phyloP scores from a whole-genome alignment of 2,797 vertebrate genomes.

The Amniataba percoides region DNA sequence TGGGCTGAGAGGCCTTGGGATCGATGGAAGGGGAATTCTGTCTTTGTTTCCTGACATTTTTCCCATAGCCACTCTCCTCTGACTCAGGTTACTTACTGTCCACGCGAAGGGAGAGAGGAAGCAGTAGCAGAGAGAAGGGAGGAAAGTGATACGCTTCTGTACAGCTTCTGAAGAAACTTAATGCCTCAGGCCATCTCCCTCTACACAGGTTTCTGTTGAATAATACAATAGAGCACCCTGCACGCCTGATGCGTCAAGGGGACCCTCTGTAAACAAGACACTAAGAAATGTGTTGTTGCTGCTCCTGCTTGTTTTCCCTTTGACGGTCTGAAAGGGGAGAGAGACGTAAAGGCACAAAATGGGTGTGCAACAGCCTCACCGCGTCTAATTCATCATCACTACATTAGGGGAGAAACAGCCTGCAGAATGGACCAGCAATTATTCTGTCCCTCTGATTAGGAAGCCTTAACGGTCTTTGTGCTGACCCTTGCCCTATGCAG shows the following conservation, averaged over 20 bases:
- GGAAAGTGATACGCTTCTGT: conserved; percentile 75
- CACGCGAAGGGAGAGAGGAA: conserved; percentile 62
- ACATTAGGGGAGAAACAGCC: conserved; percentile 64
- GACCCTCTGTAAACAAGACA: conserved; percentile 76
- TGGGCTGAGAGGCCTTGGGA: conserved; percentile 70
- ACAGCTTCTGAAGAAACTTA: conserved; percentile 84
- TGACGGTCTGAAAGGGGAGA: conserved; percentile 36
- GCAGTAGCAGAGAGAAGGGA: conserved; percentile 54
- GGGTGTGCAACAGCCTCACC: conserved; percentile 39
- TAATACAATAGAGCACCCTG: conserved; percentile 84
- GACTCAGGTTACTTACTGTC: conserved; percentile 86
- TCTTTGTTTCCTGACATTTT: conserved; percentile 85
- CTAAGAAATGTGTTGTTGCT: conserved; percentile 63
- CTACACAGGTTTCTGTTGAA: conserved; percentile 85
- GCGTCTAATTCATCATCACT: conserved; percentile 64
- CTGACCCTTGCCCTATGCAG: conserved; percentile 81
- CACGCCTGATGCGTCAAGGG: conserved; percentile 68
- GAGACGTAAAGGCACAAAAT: conserved; percentile 50
- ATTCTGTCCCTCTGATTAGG: conserved; percentile 75
- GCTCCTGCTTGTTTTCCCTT: conserved; percentile 53
- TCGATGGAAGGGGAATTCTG: conserved; percentile 79
- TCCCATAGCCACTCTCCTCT: conserved; percentile 82
- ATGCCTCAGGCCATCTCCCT: conserved; percentile 81
- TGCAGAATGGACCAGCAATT: conserved; percentile 70
- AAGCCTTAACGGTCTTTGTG: conserved; percentile 72